Base-by-base conservation (phyloP, 2,797 vertebrate species). In the Acrossocheilus fasciatus region DNA sequence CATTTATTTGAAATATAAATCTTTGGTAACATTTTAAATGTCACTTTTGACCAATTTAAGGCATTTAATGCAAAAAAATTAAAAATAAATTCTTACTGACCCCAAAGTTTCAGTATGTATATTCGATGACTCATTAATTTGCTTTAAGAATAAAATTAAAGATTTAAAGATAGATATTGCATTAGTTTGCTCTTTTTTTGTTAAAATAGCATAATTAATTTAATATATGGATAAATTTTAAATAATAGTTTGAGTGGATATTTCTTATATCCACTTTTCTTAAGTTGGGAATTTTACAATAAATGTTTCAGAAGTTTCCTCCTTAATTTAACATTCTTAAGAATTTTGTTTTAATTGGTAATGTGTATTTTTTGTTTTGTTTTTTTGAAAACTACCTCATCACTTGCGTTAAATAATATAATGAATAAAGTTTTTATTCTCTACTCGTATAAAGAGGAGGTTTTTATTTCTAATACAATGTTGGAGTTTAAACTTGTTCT, bases 401-500 rank as follows among this genome's bases (percentile, higher is more conserved):
- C 1, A 2, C 41, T 47, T 73, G 23, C 0, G 6, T 45, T 45
- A 73, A 47, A 73, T 70, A 23, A 41, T 26, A 73, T 47, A 73
- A 45, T 26, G 23, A 45, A 26, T 20, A 7, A 4, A 0, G 20
- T 36, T 76, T 52, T 14, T 23, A 6, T 54, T 23, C 10, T 54
- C 17, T 52, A 18, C 17, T 23, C 5, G 0, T 76, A 8, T 54
- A 39, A 54, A 54, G 41, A 45, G 23, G 47, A 52, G 9, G 30
- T 36, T 34, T 75, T 17, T 34, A 18, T 36, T 76, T 76, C 47
- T 57, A 39, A 43, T 41, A 8, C 23, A 3, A 41, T 70, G 64
- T 68, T 85, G 41, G 69, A 17, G 39, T 43, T 73, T 50, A 79
- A 62, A 72, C 64, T 39, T 74, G 50, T 81, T 69, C 50, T 88